Percentiles rank a stretch among this genome's conserved stretches.
phyloP scores from a whole-genome alignment of 2,113 vertebrate species.

The Bombycilla garrulus region DNA sequence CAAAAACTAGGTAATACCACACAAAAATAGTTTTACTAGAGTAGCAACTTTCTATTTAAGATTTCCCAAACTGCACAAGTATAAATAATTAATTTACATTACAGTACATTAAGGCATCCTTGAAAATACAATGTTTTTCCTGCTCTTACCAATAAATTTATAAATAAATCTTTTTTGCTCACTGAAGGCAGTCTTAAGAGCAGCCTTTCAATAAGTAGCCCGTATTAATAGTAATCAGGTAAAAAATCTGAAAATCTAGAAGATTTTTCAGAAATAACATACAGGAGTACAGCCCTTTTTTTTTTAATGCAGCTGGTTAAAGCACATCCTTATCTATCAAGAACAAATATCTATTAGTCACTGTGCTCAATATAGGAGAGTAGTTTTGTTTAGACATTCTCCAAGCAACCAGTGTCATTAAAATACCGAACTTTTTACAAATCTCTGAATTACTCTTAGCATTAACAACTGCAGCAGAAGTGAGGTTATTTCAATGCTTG shows the following conservation, averaged over 20 bases:
- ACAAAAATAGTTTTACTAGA: slow-evolving; percentile 88
- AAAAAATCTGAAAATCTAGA: neutral
- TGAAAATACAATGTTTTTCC: slow-evolving; percentile 54
- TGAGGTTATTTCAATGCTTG: neutral
- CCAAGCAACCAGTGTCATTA: neutral
- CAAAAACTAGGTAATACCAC: slow-evolving; percentile 91
- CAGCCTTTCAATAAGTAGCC: neutral
- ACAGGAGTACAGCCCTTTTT: neutral
- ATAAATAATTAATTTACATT: slow-evolving; percentile 69
- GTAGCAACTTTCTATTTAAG: slow-evolving; percentile 88
- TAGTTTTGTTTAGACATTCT: neutral
- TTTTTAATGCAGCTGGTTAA: neutral
- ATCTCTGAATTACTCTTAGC: neutral
- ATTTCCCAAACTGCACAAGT: slow-evolving; percentile 64
- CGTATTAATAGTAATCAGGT: neutral
- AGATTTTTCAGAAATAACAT: neutral
- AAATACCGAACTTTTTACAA: neutral
- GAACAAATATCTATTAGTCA: neutral
- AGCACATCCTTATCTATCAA: neutral
- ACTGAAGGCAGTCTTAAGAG: slow-evolving; percentile 15
- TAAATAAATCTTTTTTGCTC: slow-evolving; percentile 34
- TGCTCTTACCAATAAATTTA: slow-evolving; percentile 26
- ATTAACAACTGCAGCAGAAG: neutral
- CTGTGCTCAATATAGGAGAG: neutral
- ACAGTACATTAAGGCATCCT: slow-evolving; percentile 51